Conservation (phyloP, 2,113 vertebrate genomes). For the Tretioscincus oriximinensis region DNA sequence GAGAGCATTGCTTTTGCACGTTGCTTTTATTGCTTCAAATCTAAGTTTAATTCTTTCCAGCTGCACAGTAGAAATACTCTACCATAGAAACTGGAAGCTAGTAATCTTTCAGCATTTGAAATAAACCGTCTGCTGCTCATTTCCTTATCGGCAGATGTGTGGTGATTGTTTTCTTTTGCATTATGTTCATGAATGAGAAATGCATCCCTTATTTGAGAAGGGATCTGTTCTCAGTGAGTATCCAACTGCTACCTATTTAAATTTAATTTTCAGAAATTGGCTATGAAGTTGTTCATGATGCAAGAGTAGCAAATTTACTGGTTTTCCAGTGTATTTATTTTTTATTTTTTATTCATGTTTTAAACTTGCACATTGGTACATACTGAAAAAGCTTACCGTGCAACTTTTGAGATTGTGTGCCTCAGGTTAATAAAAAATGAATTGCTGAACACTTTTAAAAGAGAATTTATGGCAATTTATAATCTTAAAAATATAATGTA, state of each 20-base stretch:
- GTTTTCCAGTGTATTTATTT: conserved; percentile 27
- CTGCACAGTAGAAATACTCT: conserved; percentile 59
- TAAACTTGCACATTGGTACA: conserved; percentile 26
- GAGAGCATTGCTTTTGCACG: conserved; percentile 29
- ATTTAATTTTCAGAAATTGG: conserved; percentile 51
- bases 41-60: conserved; percentile 64
- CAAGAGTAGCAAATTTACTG: conserved; percentile 28
- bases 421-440: conserved; percentile 44
- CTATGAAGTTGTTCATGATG: conserved; percentile 43
- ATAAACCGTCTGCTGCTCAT: conserved; percentile 54
- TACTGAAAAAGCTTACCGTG: conserved; percentile 44
- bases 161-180: conserved; percentile 53
- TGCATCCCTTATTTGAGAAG: conserved; percentile 51
- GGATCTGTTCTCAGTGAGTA: conserved; percentile 49
- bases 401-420: conserved; percentile 49
- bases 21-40: conserved; percentile 56
- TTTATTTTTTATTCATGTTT: conserved; percentile 10
- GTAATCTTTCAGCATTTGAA: conserved; percentile 61
- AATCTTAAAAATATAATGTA: conserved; percentile 43
- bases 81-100: conserved; percentile 62
- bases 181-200: conserved; percentile 54
- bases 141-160: conserved; percentile 64
- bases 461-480: conserved; percentile 45
- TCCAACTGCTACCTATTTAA: conserved; percentile 52
- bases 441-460: conserved; percentile 57